Evolutionary conservation across 2,113 vertebrate genomes (phyloP), one percentile per base, ranked within the genome.

Genomic region (Tragelaphus imberbis): DNA sequence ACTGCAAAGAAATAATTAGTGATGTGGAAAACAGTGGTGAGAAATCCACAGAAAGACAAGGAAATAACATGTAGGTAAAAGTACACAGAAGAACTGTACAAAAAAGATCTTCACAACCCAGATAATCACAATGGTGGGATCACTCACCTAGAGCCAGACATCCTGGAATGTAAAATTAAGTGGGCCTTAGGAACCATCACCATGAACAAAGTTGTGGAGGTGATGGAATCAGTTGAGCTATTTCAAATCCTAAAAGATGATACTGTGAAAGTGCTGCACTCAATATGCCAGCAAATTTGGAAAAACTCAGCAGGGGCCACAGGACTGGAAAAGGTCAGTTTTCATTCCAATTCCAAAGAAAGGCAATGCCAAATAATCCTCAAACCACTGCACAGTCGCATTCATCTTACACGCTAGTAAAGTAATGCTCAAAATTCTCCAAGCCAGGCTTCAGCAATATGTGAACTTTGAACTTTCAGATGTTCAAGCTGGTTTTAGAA

Each of bases 11-110:
- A 93, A 88, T 87, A 89, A 96, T 30, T 90, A 87, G 11, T 90
- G 27, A 80, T 49, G n/a, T 84, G 14, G 63, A 53, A 5, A 30
- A 12, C 19, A 91, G 36, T 91, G 44, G 53, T 61, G 19, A 95
- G 90, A 91, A 94, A 94, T 94, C 95, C 17, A 85, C 51, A 95
- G 25, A 95, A 79, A 87, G 6, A 68, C 25, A 68, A 89, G 85
- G 17, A 95, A 96, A 88, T 53, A 65, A 33, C 11, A 55, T 28
- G 53, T 14, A 68, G 84, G 12, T 93, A 89, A 94, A 89, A 94
- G 25, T 13, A 63, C 68, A 75, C 36, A 75, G 68, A 71, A 71
- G 65, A 75, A 75, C n/a, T 75, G 68, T 40, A 75, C 68, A 40
- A 75, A 75, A 40, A 25, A 40, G 5, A 40, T 75, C 19, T 75